Evolutionary conservation across 2,888 invertebrate species (phyloP).

Genomic region (Mythimna vitellina): DNA sequence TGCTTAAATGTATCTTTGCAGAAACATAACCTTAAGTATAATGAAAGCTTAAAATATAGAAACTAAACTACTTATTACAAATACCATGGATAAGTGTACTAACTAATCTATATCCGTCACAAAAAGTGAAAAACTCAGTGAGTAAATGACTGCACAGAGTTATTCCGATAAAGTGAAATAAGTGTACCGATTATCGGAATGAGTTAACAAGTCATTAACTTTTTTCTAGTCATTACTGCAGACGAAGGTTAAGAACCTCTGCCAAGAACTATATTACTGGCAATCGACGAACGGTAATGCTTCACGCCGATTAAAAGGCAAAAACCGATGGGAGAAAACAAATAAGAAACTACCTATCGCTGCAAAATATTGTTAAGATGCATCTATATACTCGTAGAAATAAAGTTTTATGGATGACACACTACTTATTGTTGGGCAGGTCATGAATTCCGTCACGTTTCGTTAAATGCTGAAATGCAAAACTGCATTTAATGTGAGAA

Average conservation of each 20-base stretch:
- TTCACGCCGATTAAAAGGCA: slow-evolving; percentile 59
- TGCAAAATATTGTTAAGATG: background rate
- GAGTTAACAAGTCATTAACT: slow-evolving; percentile 63
- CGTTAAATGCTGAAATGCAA: slow-evolving; percentile 8
- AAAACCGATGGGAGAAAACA: slow-evolving; percentile 21
- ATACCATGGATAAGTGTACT: background rate
- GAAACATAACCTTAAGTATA: background rate
- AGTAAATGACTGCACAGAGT: slow-evolving; percentile 4
- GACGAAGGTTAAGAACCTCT: slow-evolving; percentile 71
- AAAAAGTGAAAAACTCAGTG: slow-evolving; percentile 14
- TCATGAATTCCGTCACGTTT: slow-evolving; percentile 48
- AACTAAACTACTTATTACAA: background rate
- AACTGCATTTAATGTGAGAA: slow-evolving; percentile 16
- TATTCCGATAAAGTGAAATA: slow-evolving; percentile 43
- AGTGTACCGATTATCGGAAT: slow-evolving; percentile 50
- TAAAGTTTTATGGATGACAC: background rate
- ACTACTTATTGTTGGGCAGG: slow-evolving; percentile 17
- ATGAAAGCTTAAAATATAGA: background rate
- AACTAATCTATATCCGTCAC: background rate
- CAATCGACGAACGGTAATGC: slow-evolving; percentile 56
- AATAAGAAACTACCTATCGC: background rate
- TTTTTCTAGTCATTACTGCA: slow-evolving; percentile 61
- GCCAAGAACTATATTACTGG: slow-evolving; percentile 52
- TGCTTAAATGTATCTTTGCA: background rate
- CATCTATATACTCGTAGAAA: background rate